Base-by-base conservation (phyloP, 2,888 invertebrate genomes). In the Parascotia fuliginaria region DNA sequence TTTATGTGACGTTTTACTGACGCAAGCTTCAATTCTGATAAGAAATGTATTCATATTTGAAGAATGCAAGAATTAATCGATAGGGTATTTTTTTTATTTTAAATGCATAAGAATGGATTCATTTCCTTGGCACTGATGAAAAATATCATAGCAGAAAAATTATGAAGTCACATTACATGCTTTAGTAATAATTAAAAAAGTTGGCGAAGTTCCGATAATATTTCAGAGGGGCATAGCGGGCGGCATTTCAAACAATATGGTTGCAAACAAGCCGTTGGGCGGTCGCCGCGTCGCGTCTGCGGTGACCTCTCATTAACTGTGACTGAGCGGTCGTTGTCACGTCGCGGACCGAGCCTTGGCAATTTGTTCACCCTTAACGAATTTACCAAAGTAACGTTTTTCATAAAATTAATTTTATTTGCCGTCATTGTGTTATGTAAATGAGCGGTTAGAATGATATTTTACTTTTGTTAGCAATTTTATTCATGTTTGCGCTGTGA, bases 361-460 rank as follows among this genome's bases (percentile, higher is more conserved):
- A 81, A 84, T 85, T 87, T 86, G 83, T 83, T 78, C 73, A 65
- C 75, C 79, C 79, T 77, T 77, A 83, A 83, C 79, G 73, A 81
- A 83, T 85, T 80, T 73, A 63, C 74, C 65, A 73, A 79, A 80
- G 73, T 81, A 79, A 84, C 81, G 81, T 77, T 80, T 85, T 81
- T 79, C 79, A 79, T 83, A 71, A 75, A 79, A 86, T 84, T 83
- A 80, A 83, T 85, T 85, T 80, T 70, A 82, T 83, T 83, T 77
- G 55, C 59, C 70, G 61, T 69, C 72, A 73, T 78, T 78, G 71
- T 73, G 69, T 66, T 73, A 70, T 74, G 73, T 76, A 74, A 81
- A 77, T 77, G 75, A 65, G 68, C 41, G 57, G 60, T 57, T 61
- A 63, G 47, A 50, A 42, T 45, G 52, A 59, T 64, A 55, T 60